phyloP scores from a whole-genome alignment of 2,888 invertebrate species.

The Drosophila affinis region DNA sequence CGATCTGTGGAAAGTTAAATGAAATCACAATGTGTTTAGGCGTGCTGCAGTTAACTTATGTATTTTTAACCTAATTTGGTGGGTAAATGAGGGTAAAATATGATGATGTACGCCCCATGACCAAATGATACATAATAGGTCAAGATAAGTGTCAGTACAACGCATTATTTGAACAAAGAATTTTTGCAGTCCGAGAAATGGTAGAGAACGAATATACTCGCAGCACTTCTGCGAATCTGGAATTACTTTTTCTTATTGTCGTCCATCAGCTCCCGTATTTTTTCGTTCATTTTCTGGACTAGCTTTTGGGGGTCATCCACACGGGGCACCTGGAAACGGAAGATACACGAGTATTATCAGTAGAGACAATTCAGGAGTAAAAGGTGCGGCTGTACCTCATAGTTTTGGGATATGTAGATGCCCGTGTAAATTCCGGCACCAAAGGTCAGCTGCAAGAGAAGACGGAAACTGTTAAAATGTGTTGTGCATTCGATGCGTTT shows the following conservation, averaged over 20 bases:
- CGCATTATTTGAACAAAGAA: slow-evolving; percentile 35
- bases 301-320: slow-evolving; percentile 92
- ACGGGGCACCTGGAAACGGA: slow-evolving; percentile 88
- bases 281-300: slow-evolving; percentile 85
- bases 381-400: slow-evolving; percentile 85
- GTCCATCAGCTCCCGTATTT: slow-evolving; percentile 85
- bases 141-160: neutral
- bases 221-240: neutral
- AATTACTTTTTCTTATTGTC: slow-evolving; percentile 85
- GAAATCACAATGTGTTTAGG: neutral
- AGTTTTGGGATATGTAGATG: slow-evolving; percentile 89
- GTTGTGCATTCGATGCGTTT: neutral
- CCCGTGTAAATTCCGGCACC: slow-evolving; percentile 89
- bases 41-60: neutral
- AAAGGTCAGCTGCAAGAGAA: slow-evolving; percentile 86
- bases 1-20: slow-evolving; percentile 55
- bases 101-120: neutral
- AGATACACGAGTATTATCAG: neutral
- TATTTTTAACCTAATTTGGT: neutral
- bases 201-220: neutral
- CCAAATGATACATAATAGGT: neutral
- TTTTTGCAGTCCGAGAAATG: neutral
- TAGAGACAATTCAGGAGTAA: neutral
- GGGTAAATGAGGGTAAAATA: neutral
- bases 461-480: neutral